Evolutionary conservation across 2,113 vertebrate genomes (phyloP), one percentile per base, ranked within the genome.

Genomic region (Vulpes ferrilata): DNA sequence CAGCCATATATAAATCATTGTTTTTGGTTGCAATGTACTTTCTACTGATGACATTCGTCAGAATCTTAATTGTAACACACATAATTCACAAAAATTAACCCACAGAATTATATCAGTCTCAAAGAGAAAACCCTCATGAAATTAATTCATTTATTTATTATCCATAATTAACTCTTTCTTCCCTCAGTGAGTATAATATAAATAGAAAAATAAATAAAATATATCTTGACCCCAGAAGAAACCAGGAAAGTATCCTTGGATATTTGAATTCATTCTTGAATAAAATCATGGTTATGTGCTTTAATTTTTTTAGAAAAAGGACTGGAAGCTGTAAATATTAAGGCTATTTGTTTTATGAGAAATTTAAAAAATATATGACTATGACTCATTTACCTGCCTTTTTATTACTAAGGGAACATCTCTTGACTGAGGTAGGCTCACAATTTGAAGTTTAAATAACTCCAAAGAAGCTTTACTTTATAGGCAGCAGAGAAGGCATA

Each of bases 271-370:
- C 7, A 69, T 48, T 94, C 22, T 30, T 86, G 51, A 93, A 78
- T 76, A 69, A 95, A 95, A 85, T 69, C 38, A 86, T 96, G 35
- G 11, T 65, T 87, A 51, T 48, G 5, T 25, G 43, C 65, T 96
- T 23, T 86, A 3, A 74, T 1, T 53, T 80, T 73, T 76, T 73
- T 76, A 76, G 5, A 87, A 82, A 81, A 15, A 85, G 13, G 94
- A 82, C 27, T 55, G 81, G 32, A 96, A 82, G n/a, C 7, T 30
- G 11, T 43, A 91, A 97, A 83, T 3, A 80, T 71, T 79, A 10
- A 69, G 3, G 17, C 7, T 4, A 80, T 84, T 97, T 91, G 22
- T 88, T 96, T 97, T 93, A 74, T 57, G 2, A 95, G 25, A 97
- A 79, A 74, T 55, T 57, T 25, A 69, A 32, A 81, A 71, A 62